A percentile compares a stretch with the other conserved stretches of the same genome.
These are phyloP conservation scores for Myxocyprinus asiaticus DNA, from an alignment of 2,113 vertebrate species.

Conservation along the genomic window DNA sequence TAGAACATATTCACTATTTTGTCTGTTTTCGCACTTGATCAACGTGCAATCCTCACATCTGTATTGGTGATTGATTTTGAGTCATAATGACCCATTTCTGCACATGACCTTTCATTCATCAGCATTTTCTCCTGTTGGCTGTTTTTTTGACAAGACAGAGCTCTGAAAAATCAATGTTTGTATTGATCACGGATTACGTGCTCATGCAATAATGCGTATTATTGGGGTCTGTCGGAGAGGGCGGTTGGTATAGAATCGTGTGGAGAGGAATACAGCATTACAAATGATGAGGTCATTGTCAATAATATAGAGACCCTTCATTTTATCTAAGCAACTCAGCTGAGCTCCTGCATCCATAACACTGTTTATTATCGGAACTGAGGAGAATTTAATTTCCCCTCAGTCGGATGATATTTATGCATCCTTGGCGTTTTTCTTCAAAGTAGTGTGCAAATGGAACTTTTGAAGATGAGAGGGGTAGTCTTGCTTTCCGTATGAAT, in stretches of 20 bases:
- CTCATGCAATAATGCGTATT: constrained; percentile 37
- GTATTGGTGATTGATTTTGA: constrained; percentile 26
- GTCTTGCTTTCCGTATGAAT: constrained; percentile 26
- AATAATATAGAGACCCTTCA: constrained; percentile 1
- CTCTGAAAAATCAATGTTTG: constrained; percentile 45
- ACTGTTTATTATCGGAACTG: constrained; percentile 63
- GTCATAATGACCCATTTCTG: constrained; percentile 41
- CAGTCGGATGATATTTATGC: constrained; percentile 62
- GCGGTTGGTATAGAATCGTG: neutral
- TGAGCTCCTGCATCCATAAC: constrained; percentile 42
- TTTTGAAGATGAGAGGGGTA: constrained; percentile 51
- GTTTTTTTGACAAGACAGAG: constrained; percentile 37
- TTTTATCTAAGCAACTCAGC: constrained; percentile 33
- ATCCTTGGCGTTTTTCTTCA: constrained; percentile 65
- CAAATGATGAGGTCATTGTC: neutral
- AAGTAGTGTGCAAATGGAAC: constrained; percentile 52
- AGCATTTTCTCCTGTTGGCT: constrained; percentile 11
- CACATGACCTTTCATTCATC: constrained; percentile 52
- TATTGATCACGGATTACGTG: constrained; percentile 44
- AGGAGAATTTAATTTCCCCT: constrained; percentile 58
- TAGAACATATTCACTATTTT: neutral
- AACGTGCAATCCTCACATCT: neutral
- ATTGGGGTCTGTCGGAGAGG: neutral
- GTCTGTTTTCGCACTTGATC: constrained; percentile 7
- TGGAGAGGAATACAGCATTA: constrained; percentile 13